Evolutionary conservation across 2,113 vertebrate species (phyloP).

Genomic region (Columba livia): DNA sequence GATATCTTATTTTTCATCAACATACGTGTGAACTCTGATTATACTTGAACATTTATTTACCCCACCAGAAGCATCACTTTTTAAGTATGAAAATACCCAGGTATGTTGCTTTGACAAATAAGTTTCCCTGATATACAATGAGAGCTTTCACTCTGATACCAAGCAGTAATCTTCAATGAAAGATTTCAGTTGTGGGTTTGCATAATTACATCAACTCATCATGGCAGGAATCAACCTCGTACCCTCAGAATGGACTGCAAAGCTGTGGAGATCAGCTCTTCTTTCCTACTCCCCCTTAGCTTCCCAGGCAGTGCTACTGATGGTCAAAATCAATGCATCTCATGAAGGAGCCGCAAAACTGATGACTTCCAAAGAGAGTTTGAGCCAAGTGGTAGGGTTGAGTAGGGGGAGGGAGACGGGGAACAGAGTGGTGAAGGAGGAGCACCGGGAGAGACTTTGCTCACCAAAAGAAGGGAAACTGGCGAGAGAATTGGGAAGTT

Average conservation of each 20-base stretch:
- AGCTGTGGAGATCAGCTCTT: background rate
- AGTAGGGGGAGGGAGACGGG: background rate
- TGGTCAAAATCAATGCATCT: background rate
- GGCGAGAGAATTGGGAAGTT: background rate
- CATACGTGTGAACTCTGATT: background rate
- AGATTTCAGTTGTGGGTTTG: background rate
- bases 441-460: background rate
- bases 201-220: accelerated
- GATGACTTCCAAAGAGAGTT: background rate
- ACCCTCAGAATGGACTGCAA: background rate
- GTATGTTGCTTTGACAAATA: background rate
- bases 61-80: background rate
- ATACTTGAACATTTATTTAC: background rate
- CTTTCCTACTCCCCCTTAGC: background rate
- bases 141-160: background rate
- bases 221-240: background rate
- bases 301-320: background rate
- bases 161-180: background rate
- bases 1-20: constrained; percentile 14
- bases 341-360: background rate
- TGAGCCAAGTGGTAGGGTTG: background rate
- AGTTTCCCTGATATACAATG: background rate
- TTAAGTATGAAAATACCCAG: background rate
- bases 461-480: background rate
- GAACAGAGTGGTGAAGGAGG: background rate